Conservation (phyloP, 2,113 vertebrate species). For the Dinomys branickii region DNA sequence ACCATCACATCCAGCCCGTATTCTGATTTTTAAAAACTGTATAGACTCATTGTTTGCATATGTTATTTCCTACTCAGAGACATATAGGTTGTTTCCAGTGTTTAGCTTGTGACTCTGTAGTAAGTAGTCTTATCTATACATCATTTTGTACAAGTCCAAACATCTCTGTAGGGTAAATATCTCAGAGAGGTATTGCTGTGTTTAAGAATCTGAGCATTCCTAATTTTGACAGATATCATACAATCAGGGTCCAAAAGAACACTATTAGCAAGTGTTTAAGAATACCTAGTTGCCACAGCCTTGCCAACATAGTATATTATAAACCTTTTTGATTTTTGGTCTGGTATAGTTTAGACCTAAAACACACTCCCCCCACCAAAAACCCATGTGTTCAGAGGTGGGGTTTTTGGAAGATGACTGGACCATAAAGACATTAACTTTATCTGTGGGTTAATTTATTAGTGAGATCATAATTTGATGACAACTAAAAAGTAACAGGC, state of each 20-base stretch:
- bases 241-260: neutral
- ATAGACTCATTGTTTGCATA: neutral
- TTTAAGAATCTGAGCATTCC: constrained; percentile 7
- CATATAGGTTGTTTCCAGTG: neutral
- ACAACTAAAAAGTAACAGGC: neutral
- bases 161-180: neutral
- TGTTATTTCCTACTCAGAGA: neutral
- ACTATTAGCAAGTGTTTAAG: neutral
- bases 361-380: too few species aligned
- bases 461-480: neutral
- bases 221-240: constrained; percentile 10
- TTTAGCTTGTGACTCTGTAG: neutral
- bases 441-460: neutral
- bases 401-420: neutral
- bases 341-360: neutral
- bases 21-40: neutral
- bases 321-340: constrained; percentile 27
- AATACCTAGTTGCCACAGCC: neutral
- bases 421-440: neutral
- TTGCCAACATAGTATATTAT: neutral
- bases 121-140: neutral
- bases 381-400: neutral
- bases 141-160: constrained; percentile 6
- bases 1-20: neutral
- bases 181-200: neutral